These are phyloP conservation scores for Calosoma granatense DNA, from an alignment of 1,140 invertebrate genomes.

Conservation along the genomic window DNA sequence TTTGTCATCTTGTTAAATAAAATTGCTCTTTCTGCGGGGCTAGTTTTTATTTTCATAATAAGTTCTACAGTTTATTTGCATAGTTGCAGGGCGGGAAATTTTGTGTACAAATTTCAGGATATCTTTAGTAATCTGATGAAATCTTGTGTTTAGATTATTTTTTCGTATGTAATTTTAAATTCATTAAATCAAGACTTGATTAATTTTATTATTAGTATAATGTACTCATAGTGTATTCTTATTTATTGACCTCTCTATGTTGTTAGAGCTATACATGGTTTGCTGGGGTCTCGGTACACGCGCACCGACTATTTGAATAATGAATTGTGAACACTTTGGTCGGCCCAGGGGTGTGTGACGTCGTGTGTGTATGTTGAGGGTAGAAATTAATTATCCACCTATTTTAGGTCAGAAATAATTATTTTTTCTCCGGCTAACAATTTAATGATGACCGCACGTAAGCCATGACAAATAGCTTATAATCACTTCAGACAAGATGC, in stretches of 20 bases:
- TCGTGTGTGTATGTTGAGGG: too few relatives aligned
- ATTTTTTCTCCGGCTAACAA: not conserved
- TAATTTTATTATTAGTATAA: not conserved
- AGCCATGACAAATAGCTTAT: not conserved
- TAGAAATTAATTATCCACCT: not conserved
- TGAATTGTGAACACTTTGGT: not conserved
- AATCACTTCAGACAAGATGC: too few relatives aligned
- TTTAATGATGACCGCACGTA: not conserved
- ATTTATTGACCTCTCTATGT: not conserved
- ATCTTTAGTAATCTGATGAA: too few relatives aligned
- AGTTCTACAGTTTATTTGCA: too few relatives aligned
- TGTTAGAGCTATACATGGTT: not conserved
- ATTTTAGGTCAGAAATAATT: not conserved
- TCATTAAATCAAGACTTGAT: not conserved
- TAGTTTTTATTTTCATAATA: too few relatives aligned
- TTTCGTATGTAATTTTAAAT: not conserved
- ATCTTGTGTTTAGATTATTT: too few relatives aligned
- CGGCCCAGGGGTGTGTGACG: not conserved
- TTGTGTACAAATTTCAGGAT: too few relatives aligned
- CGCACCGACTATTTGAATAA: not conserved
- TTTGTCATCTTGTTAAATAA: too few relatives aligned
- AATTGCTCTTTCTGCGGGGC: too few relatives aligned
- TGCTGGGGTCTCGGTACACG: not conserved
- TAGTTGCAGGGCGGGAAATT: too few relatives aligned
- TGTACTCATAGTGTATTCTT: not conserved